A percentile compares a stretch with the other conserved stretches of the same genome.
Evolutionary conservation across 2,113 vertebrate genomes (phyloP).

Genomic region (Tupaia tana): DNA sequence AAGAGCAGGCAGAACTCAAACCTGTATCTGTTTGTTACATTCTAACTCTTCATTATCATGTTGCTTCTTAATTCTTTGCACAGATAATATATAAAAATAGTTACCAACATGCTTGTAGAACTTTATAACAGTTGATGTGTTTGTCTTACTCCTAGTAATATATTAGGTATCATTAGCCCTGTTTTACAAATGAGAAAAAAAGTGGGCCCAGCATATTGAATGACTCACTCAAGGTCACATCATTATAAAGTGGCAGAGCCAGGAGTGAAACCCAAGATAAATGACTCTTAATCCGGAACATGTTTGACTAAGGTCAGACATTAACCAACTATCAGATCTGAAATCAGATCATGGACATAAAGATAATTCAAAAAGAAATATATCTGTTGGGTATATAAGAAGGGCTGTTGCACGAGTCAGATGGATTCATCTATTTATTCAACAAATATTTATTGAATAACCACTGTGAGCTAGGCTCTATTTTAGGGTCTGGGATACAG

Average conservation of each 20-base stretch:
- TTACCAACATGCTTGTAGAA: neutral
- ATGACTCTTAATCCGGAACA: conserved; percentile 51
- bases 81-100: neutral
- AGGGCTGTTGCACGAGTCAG: neutral
- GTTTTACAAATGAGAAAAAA: conserved; percentile 62
- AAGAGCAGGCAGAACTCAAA: neutral
- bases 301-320: conserved; percentile 71
- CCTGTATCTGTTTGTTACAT: neutral
- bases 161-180: conserved; percentile 9
- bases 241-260: conserved; percentile 50
- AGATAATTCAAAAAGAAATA: conserved; percentile 57
- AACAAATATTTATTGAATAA: conserved; percentile 23
- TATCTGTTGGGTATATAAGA: neutral
- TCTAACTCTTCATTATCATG: neutral
- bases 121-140: neutral
- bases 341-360: conserved; percentile 41
- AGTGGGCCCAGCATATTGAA: neutral
- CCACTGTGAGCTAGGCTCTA: neutral
- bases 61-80: neutral
- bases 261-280: conserved; percentile 59
- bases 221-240: conserved; percentile 39
- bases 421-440: conserved; percentile 21
- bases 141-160: neutral
- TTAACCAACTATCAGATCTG: conserved; percentile 62
- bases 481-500: neutral